These are phyloP conservation scores for Orthosia gothica DNA, from an alignment of 2,888 invertebrate genomes.

Conservation along the genomic window DNA sequence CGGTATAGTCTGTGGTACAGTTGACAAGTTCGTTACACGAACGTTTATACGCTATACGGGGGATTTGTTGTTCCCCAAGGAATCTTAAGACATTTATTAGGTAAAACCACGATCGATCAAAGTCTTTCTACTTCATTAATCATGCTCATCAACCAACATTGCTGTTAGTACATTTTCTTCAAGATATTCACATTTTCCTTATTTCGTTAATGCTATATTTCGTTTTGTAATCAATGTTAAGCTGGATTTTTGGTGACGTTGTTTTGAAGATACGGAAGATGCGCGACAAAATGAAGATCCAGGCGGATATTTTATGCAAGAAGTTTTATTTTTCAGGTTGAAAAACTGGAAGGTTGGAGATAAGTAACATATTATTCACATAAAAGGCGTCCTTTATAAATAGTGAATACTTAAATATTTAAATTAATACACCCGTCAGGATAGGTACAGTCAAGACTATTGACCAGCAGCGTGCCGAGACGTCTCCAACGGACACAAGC, in stretches of 20 bases:
- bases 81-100: constrained; percentile 85
- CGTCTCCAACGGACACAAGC: no score
- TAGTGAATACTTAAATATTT: no score
- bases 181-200: constrained; percentile 83
- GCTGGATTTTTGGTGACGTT: constrained; percentile 21
- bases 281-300: not conserved
- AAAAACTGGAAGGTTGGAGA: not conserved
- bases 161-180: constrained; percentile 80
- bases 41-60: constrained; percentile 70
- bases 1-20: constrained; percentile 52
- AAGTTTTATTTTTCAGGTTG: not conserved
- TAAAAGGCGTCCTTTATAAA: no score
- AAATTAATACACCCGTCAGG: no score
- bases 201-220: constrained; percentile 77
- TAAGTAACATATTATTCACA: no score
- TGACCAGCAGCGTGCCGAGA: no score
- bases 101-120: constrained; percentile 89
- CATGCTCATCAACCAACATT: constrained; percentile 86
- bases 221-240: constrained; percentile 52
- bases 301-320: not conserved
- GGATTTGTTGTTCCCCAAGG: constrained; percentile 77
- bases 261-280: constrained; percentile 7
- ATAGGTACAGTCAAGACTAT: no score
- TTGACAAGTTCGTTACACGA: constrained; percentile 78
- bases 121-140: constrained; percentile 90